Base-by-base conservation (phyloP, 2,113 vertebrate genomes). In the Anhinga rufa region DNA sequence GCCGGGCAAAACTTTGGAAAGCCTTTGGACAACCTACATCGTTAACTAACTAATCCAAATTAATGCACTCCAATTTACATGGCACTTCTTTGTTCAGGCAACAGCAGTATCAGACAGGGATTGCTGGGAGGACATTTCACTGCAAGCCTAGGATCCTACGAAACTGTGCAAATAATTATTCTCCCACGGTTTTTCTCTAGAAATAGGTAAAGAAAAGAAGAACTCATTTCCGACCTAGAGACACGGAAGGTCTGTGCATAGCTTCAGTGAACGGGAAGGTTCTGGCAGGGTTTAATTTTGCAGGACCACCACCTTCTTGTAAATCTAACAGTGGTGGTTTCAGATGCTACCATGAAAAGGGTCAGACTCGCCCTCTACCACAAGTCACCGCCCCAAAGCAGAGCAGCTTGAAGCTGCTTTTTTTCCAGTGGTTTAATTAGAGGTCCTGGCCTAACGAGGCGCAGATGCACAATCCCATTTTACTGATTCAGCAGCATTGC, bases 51-150 rank as follows among this genome's bases (percentile, higher is more conserved):
- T 14, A 22, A 58, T 36, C 48, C 52, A 25, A 61, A 40, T 8
- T 2, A 46, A 11, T 2, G 25, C 32, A 34, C n/a, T 61, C 40
- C 40, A 10, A 32, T 86, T 72, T 10, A 32, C 22, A 20, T 1
- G 17, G 64, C 64, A 16, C 12, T 14, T 70, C 12, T 14, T 70
- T 44, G 18, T 11, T 34, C 77, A 32, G 66, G 42, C 65, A 71
- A 14, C 0, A 62, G 65, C 74, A 66, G 38, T 2, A 28, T 17
- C 17, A 40, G 19, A 1, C 28, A 44, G 71, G 46, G 44, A 51
- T 22, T 0, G 0, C 77, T 42, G 9, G 3, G 46, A 86, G 22
- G 21, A 51, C 22, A 6, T 26, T 34, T 40, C 52, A 16, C 16
- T 22, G 54, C 55, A 40, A 80, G 40, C 31, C 40, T 9, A 28